phyloP scores from a whole-genome alignment of 2,888 invertebrate genomes.

The Tachina fera region DNA sequence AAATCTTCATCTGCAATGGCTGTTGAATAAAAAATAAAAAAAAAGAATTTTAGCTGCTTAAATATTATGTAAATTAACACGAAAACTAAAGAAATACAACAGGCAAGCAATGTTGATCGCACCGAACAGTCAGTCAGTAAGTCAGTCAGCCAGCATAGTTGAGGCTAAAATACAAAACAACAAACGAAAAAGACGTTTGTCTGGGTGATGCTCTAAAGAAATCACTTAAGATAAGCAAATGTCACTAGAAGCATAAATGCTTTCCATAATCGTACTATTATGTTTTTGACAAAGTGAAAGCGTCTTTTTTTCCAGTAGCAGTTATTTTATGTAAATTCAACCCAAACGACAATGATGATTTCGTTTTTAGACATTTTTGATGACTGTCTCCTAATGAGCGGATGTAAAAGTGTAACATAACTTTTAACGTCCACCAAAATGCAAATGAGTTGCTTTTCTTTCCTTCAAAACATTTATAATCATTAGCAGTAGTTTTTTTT shows the following conservation, averaged over 20 bases:
- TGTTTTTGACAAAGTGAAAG: slow-evolving; percentile 63
- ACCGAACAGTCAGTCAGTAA: not conserved
- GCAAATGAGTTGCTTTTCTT: slow-evolving; percentile 46
- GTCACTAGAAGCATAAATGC: slow-evolving; percentile 59
- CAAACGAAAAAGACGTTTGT: slow-evolving; percentile 36
- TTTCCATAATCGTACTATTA: slow-evolving; percentile 30
- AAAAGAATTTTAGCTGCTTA: slow-evolving; percentile 50
- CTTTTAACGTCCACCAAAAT: slow-evolving; percentile 55
- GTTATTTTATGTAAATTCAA: slow-evolving; percentile 54
- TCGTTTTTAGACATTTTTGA: slow-evolving; percentile 1
- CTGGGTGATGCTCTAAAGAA: slow-evolving; percentile 73
- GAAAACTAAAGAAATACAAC: slow-evolving; percentile 63
- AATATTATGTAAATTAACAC: slow-evolving; percentile 80
- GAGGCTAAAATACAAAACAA: slow-evolving; percentile 24
- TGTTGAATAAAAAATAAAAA: slow-evolving; percentile 25
- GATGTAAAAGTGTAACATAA: slow-evolving; percentile 68
- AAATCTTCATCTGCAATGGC: slow-evolving; percentile 35
- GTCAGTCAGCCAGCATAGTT: slow-evolving; percentile 18
- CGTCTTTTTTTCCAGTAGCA: slow-evolving; percentile 63
- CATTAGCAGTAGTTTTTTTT: slow-evolving; percentile 24
- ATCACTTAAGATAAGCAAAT: slow-evolving; percentile 75
- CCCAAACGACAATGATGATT: slow-evolving; percentile 49
- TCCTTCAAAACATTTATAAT: slow-evolving; percentile 18
- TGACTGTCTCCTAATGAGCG: slow-evolving; percentile 68
- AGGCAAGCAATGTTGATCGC: slow-evolving; percentile 24